Percentiles rank a stretch among this genome's conserved stretches.
Evolutionary conservation across 2,113 vertebrate species (phyloP).

Genomic region (Amphiprion percula): DNA sequence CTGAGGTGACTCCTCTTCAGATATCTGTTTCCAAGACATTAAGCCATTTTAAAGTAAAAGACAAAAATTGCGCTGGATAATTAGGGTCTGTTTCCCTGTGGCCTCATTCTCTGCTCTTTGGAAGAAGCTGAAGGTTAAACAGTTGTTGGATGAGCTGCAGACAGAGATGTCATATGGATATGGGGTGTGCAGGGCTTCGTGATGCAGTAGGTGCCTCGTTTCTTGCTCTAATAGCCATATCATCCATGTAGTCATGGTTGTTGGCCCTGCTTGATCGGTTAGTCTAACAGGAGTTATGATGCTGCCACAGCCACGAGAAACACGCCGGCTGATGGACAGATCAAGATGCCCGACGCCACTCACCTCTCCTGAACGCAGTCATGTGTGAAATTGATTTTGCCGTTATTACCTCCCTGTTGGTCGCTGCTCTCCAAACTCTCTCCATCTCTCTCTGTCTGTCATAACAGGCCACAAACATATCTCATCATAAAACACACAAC

Average conservation of each 20-base stretch:
- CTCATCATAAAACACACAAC: conserved; percentile 39
- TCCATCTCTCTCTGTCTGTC: conserved; percentile 13
- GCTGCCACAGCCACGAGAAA: conserved; percentile 47
- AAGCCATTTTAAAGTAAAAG: too few species aligned
- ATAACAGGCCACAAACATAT: conserved; percentile 31
- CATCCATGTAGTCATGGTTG: conserved; percentile 40
- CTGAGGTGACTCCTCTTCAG: too few species aligned
- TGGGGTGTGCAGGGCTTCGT: neutral
- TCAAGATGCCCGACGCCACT: conserved; percentile 64
- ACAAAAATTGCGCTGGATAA: neutral
- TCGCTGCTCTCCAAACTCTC: conserved; percentile 29
- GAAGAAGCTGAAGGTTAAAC: conserved; percentile 26
- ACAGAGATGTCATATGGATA: conserved; percentile 29
- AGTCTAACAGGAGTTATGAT: conserved; percentile 56
- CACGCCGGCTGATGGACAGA: conserved; percentile 74
- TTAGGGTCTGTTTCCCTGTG: neutral
- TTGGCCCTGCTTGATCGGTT: conserved; percentile 37
- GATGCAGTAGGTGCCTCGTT: conserved; percentile 24
- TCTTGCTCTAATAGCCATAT: conserved; percentile 54
- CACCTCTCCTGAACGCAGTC: conserved; percentile 63
- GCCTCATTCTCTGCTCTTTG: neutral
- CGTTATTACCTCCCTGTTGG: conserved; percentile 58
- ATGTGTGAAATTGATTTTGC: conserved; percentile 83
- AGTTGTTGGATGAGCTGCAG: conserved; percentile 37
- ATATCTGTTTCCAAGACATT: too few species aligned